Conservation (phyloP, 2,797 vertebrate genomes). For the Sebastes vulpes region DNA sequence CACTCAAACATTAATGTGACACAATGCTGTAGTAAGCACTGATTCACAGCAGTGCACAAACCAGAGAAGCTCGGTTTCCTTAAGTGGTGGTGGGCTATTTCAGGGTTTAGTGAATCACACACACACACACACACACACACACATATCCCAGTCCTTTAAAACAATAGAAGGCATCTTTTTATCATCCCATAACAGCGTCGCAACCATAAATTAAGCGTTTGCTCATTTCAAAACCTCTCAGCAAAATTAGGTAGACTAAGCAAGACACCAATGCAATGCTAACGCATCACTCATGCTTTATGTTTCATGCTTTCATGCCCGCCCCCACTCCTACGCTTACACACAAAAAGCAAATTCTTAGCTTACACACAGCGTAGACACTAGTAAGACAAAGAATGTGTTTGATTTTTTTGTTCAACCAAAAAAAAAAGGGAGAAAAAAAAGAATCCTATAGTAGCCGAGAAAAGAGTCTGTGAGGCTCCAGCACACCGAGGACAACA, state of each 20-base stretch:
- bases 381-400: slow-evolving; percentile 53
- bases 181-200: slow-evolving; percentile 78
- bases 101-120: slow-evolving; percentile 79
- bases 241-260: slow-evolving; percentile 84
- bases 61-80: slow-evolving; percentile 70
- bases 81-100: slow-evolving; percentile 79
- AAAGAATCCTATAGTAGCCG: slow-evolving; percentile 43
- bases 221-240: slow-evolving; percentile 86
- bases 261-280: slow-evolving; percentile 57
- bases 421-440: neutral
- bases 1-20: slow-evolving; percentile 86
- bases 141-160: slow-evolving; percentile 76
- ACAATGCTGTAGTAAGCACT: slow-evolving; percentile 81
- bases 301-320: slow-evolving; percentile 57
- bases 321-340: slow-evolving; percentile 21
- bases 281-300: slow-evolving; percentile 74
- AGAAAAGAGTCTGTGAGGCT: slow-evolving; percentile 64
- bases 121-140: slow-evolving; percentile 69
- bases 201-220: slow-evolving; percentile 82
- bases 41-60: slow-evolving; percentile 70
- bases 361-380: slow-evolving; percentile 26
- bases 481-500: slow-evolving; percentile 62
- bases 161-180: slow-evolving; percentile 84
- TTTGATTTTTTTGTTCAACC: slow-evolving; percentile 48
- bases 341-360: slow-evolving; percentile 36